Base-by-base conservation (phyloP, 2,797 vertebrate species). In the Epinephelus malabaricus region DNA sequence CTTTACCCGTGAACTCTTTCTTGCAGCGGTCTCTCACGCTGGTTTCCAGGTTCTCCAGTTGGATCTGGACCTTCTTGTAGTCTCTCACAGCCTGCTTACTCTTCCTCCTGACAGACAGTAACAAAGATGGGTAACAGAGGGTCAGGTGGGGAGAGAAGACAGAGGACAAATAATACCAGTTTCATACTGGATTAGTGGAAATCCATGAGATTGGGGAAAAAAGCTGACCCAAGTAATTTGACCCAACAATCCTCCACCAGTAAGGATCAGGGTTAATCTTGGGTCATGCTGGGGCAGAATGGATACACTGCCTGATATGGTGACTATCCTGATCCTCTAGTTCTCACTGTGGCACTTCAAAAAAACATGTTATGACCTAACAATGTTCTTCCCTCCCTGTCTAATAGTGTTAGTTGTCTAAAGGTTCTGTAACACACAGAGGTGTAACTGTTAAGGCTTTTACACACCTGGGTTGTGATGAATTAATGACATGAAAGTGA, bases 31-130 rank as follows among this genome's bases (percentile, higher is more conserved):
- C 98, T 75, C 98, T 96, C 82, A 99, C 98, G 0, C 98, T 99
- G 6, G 98, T 99, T 92, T 99, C 98, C 88, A 99, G 95, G 81
- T 99, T 99, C 94, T 99, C 98, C 89, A 99, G 90, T 72, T 99
- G 98, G 87, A 99, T 99, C 94, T 99, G 98, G 79, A 99, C 98
- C 92, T 99, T 99, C 95, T 99, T 99, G 86, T 99, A 99, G 91
- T 99, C 98, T 78, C 97, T 95, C 75, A 99, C 90, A 63, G 98
- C 98, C 94, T 98, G 98, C 80, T 99, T 99, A 88, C 98, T 99
- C 92, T 99, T 99, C 82, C 98, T 97, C 95, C 98, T 99, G 78
- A 61, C 4, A 67, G 54, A 59, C 10, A 68, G 45, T 23, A 43
- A 38, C 19, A 71, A 3, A 70, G 46, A 65, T 38, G 45, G 14